Evolutionary conservation across 2,113 vertebrate species (phyloP), one percentile per base, ranked within the genome.

Genomic region (Bujurquina vittata): DNA sequence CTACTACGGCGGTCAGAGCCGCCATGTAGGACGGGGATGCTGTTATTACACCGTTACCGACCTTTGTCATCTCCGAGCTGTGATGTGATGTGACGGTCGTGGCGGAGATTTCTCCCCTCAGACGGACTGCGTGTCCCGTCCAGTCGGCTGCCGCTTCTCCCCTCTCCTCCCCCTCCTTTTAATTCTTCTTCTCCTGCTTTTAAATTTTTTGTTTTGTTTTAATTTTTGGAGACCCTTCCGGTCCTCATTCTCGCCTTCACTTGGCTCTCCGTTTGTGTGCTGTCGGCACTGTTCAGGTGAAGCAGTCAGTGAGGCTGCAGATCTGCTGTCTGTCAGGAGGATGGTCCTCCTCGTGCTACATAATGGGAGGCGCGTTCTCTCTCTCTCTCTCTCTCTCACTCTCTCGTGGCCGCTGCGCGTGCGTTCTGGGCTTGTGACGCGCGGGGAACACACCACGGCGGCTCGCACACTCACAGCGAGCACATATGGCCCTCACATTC

Each of bases 61-160:
- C 93, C 94, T 93, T 89, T 88, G 89, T 93, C 87, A 91, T 89
- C 88, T 58, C 85, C 23, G 65, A 79, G 90, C 80, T 12, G 80
- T 6, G 86, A 59, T 75, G 81, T 35, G 84, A 79, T 40, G 88
- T 69, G 82, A 79, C 75, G 89, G 67, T 80, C 43, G 88, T 29
- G 83, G 88, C 85, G 88, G 77, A 62, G 88, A 77, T 91, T 87
- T 86, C 60, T 69, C 31, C 31, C 46, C 15, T 22, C 7, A 57
- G 20, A 7, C 56, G 40, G 58, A 31, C 77, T 80, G 56, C 43
- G 75, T 18, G 83, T 89, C 78, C 91, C 67, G 80, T 62, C 46
- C 77, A 79, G 55, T 79, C 74, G 67, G 57, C 65, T 67, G 46
- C 46, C 62, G 52, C 49, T 69, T 75, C 40, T 31, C 20, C 57